These are phyloP conservation scores for Phalacrocorax aristotelis DNA, from an alignment of 2,113 vertebrate species.

Conservation along the genomic window DNA sequence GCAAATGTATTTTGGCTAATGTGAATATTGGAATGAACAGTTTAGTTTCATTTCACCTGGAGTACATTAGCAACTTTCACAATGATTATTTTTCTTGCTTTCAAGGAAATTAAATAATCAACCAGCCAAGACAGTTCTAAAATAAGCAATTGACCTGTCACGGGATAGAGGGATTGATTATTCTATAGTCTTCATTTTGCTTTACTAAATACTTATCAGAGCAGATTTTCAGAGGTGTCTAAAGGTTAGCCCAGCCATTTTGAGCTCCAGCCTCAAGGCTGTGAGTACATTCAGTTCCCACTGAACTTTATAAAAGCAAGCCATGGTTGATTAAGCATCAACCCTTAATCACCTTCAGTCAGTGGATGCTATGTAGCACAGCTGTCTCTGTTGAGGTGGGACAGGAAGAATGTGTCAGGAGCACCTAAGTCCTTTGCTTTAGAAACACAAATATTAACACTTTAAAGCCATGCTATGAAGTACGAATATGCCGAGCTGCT, in stretches of 20 bases:
- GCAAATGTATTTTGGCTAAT: background rate
- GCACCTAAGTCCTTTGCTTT: background rate
- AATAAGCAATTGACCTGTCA: slow-evolving; percentile 44
- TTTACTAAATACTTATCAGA: slow-evolving; percentile 27
- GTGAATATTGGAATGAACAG: slow-evolving; percentile 13
- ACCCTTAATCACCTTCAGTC: background rate
- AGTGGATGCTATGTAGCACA: background rate
- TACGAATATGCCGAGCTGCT: background rate
- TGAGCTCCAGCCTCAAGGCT: background rate
- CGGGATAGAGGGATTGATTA: slow-evolving; percentile 30
- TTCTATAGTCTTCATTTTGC: slow-evolving; percentile 25
- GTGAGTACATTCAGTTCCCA: background rate
- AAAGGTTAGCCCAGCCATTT: slow-evolving; percentile 7
- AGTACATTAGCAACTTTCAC: slow-evolving; percentile 54
- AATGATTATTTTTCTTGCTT: slow-evolving; percentile 66
- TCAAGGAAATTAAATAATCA: slow-evolving; percentile 67
- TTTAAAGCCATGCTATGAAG: background rate
- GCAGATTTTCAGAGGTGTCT: background rate
- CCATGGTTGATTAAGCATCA: background rate
- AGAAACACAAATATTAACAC: background rate
- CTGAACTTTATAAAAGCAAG: background rate
- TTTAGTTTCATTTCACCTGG: slow-evolving; percentile 47
- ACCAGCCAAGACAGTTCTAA: slow-evolving; percentile 42
- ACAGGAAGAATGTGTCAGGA: background rate
- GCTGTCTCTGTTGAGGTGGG: background rate